phyloP scores from a whole-genome alignment of 2,888 invertebrate species.

The Celastrina argiolus region DNA sequence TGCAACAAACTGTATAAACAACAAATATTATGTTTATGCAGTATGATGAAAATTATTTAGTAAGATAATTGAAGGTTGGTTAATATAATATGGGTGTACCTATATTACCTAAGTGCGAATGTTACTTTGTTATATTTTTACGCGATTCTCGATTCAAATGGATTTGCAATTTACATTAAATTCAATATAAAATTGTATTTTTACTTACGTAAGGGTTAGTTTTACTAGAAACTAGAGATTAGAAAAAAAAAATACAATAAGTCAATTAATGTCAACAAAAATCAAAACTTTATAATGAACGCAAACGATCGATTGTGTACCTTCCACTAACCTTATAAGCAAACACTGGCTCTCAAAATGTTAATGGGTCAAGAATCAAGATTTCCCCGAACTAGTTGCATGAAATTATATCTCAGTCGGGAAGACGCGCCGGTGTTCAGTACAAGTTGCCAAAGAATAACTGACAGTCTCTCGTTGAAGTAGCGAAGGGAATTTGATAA shows the following conservation, averaged over 20 bases:
- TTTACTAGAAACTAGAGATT: too few relatives aligned
- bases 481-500: constrained; percentile 32
- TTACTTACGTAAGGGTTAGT: too few relatives aligned
- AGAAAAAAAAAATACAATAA: too few relatives aligned
- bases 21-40: not conserved
- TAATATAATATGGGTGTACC: not conserved
- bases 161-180: too few relatives aligned
- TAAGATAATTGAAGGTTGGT: not conserved
- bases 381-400: constrained; percentile 3
- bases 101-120: not conserved
- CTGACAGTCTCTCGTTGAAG: constrained; percentile 28
- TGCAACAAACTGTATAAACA: not conserved
- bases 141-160: too few relatives aligned
- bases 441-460: constrained; percentile 33
- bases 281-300: too few relatives aligned
- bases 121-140: too few relatives aligned
- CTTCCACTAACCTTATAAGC: not conserved
- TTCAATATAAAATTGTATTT: too few relatives aligned
- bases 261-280: too few relatives aligned
- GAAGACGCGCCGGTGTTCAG: constrained; percentile 11
- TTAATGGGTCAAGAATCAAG: constrained; percentile 4
- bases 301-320: too few relatives aligned
- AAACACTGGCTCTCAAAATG: not conserved
- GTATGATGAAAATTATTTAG: not conserved
- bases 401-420: constrained; percentile 17